Evolutionary conservation across 92 coral and sea anemone species (phyloP), one percentile per base, ranked within the genome.

Genomic region (Porites cylindrica): DNA sequence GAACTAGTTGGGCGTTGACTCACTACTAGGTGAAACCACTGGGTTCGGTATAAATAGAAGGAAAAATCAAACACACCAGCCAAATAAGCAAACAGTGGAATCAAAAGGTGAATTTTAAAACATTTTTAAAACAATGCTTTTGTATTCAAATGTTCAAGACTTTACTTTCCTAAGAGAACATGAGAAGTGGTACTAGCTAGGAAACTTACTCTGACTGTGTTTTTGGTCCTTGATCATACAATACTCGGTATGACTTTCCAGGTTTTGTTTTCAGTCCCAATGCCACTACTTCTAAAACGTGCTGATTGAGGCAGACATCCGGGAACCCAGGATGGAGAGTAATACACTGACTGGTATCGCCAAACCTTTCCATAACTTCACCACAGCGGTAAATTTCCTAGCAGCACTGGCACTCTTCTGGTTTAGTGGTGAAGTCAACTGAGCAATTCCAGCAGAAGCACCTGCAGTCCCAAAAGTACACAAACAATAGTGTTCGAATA

Each of bases 241-340:
- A 2, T 70, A 17, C 11, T 21, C 4, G 13, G n/a, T 24, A 70
- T 3, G 51, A 70, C 47, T 24, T 24, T 2, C 74, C 74, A 70
- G 74, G 26, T 70, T 38, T 70, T 1, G 91, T 91, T 51, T 78
- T 91, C 29, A 81, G 70, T 11, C 88, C 70, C 62, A 91, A 62
- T 4, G 88, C 94, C 8, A 91, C 94, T 9, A 82, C 85, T 16
- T 91, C 84, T 70, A 91, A 72, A 24, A 91, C 89, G 91, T 88
- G 82, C 54, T 70, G 77, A 64, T 68, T 71, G 32, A 91, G 87
- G 64, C 91, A 87, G 60, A 91, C 91, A 66, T 62, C 47, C 29
- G 77, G 60, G 51, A 87, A 91, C 29, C 85, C 91, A 23, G 88
- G 91, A 62, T 91, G 94, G 8, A 64, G 69, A 16, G 69, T 16